Conservation (phyloP, 1,140 invertebrate genomes). For the Hetaerina americana region DNA sequence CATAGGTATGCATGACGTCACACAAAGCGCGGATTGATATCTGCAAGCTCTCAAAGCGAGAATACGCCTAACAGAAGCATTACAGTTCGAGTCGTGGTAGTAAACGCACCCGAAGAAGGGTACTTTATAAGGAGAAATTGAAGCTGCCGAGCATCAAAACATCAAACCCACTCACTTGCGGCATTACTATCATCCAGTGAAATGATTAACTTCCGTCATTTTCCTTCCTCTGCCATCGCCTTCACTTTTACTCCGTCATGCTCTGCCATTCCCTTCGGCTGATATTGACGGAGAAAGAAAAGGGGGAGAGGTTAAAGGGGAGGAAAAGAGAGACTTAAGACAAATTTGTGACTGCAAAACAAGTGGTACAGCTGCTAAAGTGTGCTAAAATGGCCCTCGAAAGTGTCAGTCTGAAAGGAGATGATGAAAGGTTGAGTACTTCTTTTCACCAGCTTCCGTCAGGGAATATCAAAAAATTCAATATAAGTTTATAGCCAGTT, state of each 20-base stretch:
- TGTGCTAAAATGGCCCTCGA: neutral
- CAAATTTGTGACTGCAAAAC: neutral
- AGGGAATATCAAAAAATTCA: neutral
- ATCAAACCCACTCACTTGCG: neutral
- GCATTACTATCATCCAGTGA: neutral
- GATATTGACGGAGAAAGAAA: neutral
- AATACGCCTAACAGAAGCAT: neutral
- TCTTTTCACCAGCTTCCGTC: neutral
- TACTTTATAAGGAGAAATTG: neutral
- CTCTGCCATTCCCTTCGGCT: neutral
- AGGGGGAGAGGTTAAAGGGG: neutral
- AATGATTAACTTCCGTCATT: neutral
- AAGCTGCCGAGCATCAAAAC: neutral
- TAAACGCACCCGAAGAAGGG: neutral
- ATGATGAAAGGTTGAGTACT: neutral
- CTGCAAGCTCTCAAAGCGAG: too few species aligned
- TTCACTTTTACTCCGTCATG: neutral
- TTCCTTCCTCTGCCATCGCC: neutral
- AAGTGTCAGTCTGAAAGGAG: neutral
- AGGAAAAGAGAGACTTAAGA: neutral
- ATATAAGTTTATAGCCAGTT: neutral
- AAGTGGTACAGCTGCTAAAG: neutral
- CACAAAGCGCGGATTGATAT: neutral
- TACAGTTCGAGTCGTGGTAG: neutral
- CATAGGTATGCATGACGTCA: neutral